Evolutionary conservation across 1,140 invertebrate genomes (phyloP), one percentile per base, ranked within the genome.

Genomic region (Panulirus ornatus): DNA sequence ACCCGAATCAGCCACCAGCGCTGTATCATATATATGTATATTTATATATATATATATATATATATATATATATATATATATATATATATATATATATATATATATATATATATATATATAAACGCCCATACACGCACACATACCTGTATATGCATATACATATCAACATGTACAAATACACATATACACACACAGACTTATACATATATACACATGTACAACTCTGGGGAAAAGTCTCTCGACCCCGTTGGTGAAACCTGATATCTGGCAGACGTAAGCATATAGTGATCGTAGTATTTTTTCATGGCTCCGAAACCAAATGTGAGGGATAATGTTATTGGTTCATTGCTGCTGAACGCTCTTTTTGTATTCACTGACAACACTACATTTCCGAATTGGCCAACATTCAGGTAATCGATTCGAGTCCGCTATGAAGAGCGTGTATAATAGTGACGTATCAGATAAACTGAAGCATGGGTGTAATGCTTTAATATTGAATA

Each of bases 61-160:
- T 58, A 58, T 58, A 58, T 58, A 58, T 58, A 58, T 58, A 58
- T 58, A 58, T 58, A 58, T 58, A 58, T 58, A 58, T 58, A 58
- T 58, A 58, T 58, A 58, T 58, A 58, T 58, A 58, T 58, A 58
- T 58, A 58, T 58, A 58, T 58, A 58, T 58, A 58, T 58, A 58
- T 58, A 58, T 58, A 58, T 58, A 58, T 58, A 58, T 58, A 58
- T 58, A 58, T 58, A 58, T 58, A 58, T 58, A 58, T 58, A 58
- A 11, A 58, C 22, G 22, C 22, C n/a, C n/a, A n/a, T n/a, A n/a
- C n/a, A n/a, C n/a, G n/a, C n/a, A n/a, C n/a, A n/a, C n/a, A n/a
- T n/a, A n/a, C n/a, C n/a, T n/a, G n/a, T n/a, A n/a, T n/a, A n/a
- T n/a, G n/a, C n/a, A n/a, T n/a, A n/a, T n/a, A n/a, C n/a, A n/a